Evolutionary conservation across 2,888 invertebrate species (phyloP), one percentile per base, ranked within the genome.

Genomic region (Dryobotodes eremita): DNA sequence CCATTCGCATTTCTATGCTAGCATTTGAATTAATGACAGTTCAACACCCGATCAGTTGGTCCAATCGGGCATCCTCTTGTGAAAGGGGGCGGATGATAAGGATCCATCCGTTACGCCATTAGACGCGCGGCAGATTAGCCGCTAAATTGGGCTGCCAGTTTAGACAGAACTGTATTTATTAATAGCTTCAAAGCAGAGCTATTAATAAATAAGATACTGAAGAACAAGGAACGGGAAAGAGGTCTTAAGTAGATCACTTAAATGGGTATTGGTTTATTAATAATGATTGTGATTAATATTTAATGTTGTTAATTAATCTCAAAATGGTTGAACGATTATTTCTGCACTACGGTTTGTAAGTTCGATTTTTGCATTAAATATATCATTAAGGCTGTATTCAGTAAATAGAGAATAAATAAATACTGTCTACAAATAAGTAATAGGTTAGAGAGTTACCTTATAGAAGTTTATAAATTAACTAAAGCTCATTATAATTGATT

Each of bases 31-130:
- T 48, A 65, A 83, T 68, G 59, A 42, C n/a, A 66, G 46, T 77
- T 61, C n/a, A 82, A 66, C 66, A 61, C 48, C n/a, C 65, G 55
- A 74, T 50, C 70, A 36, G 72, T 11, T 55, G 13, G 50, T 17
- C 53, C 66, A 57, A 68, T 80, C 62, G 59, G 31, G 70, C 36
- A 48, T 50, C 70, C 69, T 48, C 70, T 55, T 57, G 65, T 64
- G 72, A 65, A 83, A 83, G 72, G 77, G 76, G 57, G 65, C 53
- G 82, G 7, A 66, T 74, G 82, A 77, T 85, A 85, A 82, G 77
- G 72, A 61, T 72, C 70, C 86, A 73, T 82, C 65, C 70, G 53
- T 73, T 57, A 55, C 59, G 70, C 69, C 75, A 80, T 82, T 77
- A 76, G 68, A 55, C 42, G 42, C 53, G n/a, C 26, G 26, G 36